Evolutionary conservation across 2,888 invertebrate genomes (phyloP).

Genomic region (Rhorus exstirpatorius): DNA sequence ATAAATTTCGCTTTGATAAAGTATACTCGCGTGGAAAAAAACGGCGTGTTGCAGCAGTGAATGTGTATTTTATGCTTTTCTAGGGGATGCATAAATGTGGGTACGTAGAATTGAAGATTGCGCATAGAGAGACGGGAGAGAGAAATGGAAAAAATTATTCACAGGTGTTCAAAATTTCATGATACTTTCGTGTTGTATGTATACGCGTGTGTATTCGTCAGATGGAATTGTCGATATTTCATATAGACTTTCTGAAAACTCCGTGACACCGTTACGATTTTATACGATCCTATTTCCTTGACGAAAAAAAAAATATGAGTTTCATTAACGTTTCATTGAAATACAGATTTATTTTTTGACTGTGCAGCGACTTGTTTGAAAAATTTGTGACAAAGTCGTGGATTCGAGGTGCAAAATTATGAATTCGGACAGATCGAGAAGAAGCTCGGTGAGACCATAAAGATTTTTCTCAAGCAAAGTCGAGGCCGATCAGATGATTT

Average conservation of each 20-base stretch:
- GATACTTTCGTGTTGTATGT: slow-evolving; percentile 23
- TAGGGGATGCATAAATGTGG: slow-evolving; percentile 3
- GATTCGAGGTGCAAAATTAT: too few relatives aligned
- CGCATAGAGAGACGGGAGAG: slow-evolving; percentile 1
- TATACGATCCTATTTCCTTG: slow-evolving; percentile 59
- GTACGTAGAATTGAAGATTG: background rate
- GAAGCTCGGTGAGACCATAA: too few relatives aligned
- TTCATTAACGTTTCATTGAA: background rate
- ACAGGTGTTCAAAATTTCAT: slow-evolving; percentile 42
- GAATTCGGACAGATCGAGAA: too few relatives aligned
- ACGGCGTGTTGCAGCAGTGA: slow-evolving; percentile 33
- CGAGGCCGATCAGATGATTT: too few relatives aligned
- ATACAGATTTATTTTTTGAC: background rate
- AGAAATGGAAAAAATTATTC: slow-evolving; percentile 57
- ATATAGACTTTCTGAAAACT: slow-evolving; percentile 41
- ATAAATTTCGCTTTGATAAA: slow-evolving; percentile 69
- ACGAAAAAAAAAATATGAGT: slow-evolving; percentile 30
- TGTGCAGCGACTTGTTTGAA: background rate
- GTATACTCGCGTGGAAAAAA: slow-evolving; percentile 32
- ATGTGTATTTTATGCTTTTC: slow-evolving; percentile 38
- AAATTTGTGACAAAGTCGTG: background rate
- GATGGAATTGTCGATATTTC: slow-evolving; percentile 45
- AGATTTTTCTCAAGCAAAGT: too few relatives aligned
- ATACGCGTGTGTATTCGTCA: slow-evolving; percentile 23
- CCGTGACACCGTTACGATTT: slow-evolving; percentile 47